A percentile compares a stretch with the other conserved stretches of the same genome.
Evolutionary conservation across 1,140 invertebrate genomes (phyloP).

Genomic region (Leucophenga varia): DNA sequence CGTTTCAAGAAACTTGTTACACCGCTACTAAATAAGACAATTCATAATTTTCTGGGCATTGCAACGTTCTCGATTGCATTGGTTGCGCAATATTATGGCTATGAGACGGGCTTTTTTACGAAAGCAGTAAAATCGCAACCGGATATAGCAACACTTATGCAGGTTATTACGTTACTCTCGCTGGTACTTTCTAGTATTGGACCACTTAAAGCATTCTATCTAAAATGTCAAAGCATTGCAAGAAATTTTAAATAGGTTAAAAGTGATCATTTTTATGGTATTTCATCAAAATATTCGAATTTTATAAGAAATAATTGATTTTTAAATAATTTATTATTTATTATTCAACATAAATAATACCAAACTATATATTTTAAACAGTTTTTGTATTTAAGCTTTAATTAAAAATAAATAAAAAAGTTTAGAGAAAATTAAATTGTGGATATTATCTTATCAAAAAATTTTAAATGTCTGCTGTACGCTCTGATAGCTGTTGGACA

Average conservation of each 20-base stretch:
- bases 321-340: too few species aligned
- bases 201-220: slow-evolving; percentile 38
- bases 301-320: too few species aligned
- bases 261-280: too few species aligned
- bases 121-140: slow-evolving; percentile 11
- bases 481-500: too few species aligned
- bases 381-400: too few species aligned
- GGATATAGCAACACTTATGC: slow-evolving; percentile 38
- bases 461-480: too few species aligned
- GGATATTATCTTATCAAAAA: too few species aligned
- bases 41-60: slow-evolving; percentile 46
- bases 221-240: slow-evolving; percentile 27
- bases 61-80: slow-evolving; percentile 42
- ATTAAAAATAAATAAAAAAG: too few species aligned
- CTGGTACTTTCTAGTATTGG: slow-evolving; percentile 36
- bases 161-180: slow-evolving; percentile 35
- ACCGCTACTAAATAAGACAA: slow-evolving; percentile 40
- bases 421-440: too few species aligned
- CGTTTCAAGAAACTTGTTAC: slow-evolving; percentile 35
- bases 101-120: slow-evolving; percentile 44
- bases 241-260: slow-evolving; percentile 15
- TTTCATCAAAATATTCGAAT: too few species aligned
- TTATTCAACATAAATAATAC: too few species aligned
- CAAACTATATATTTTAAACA: too few species aligned
- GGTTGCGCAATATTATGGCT: slow-evolving; percentile 48